Evolutionary conservation across 2,888 invertebrate genomes (phyloP).

Genomic region (Pseudanteris insignis): DNA sequence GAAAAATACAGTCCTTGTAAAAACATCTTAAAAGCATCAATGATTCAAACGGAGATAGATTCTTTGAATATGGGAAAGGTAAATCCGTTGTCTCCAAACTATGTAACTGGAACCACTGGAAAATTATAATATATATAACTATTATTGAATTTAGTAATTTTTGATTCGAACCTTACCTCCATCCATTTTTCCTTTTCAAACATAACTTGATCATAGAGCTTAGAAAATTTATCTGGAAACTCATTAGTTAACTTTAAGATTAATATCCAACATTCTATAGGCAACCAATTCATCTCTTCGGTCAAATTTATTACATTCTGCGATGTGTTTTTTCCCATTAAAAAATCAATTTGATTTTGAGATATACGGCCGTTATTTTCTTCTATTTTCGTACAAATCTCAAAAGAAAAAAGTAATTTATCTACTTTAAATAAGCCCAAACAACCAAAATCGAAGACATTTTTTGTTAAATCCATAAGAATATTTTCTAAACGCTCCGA

Average conservation of each 20-base stretch:
- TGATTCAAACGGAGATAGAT: constrained; percentile 74
- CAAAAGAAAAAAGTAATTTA: constrained; percentile 89
- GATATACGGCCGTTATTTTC: constrained; percentile 73
- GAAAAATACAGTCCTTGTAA: constrained; percentile 86
- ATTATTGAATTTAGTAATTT: too few relatives aligned
- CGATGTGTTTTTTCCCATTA: constrained; percentile 85
- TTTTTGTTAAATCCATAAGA: constrained; percentile 83
- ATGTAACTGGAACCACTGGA: constrained; percentile 86
- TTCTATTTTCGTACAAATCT: constrained; percentile 88
- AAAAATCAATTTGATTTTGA: constrained; percentile 85
- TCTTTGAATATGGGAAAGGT: constrained; percentile 77
- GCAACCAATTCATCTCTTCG: constrained; percentile 79
- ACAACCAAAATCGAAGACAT: constrained; percentile 91
- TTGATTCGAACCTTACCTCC: constrained; percentile 67
- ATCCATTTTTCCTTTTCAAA: constrained; percentile 76
- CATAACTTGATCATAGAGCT: constrained; percentile 69
- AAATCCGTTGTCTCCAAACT: constrained; percentile 78
- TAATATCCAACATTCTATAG: constrained; percentile 83
- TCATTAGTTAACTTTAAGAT: constrained; percentile 76
- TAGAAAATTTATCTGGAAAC: constrained; percentile 74
- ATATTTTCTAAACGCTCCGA: constrained; percentile 80
- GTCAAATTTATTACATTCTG: constrained; percentile 77
- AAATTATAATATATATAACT: too few relatives aligned
- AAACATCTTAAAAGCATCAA: constrained; percentile 90
- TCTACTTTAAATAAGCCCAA: constrained; percentile 92